Percentiles rank a stretch among this genome's conserved stretches.
These are phyloP conservation scores for Leptopilina boulardi DNA, from an alignment of 1,140 invertebrate species.

Conservation along the genomic window DNA sequence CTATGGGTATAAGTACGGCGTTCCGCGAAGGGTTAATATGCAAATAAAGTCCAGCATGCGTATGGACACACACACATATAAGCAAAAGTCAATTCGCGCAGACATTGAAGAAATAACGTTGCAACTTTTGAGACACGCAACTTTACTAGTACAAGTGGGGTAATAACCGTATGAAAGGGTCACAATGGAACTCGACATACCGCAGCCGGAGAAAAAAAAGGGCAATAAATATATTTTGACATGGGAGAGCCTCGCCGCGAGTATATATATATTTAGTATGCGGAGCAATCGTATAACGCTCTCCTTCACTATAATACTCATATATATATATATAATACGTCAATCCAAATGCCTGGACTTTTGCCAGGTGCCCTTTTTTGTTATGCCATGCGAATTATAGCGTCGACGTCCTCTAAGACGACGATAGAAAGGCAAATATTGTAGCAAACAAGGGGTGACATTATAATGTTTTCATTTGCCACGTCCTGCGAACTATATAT, in stretches of 20 bases:
- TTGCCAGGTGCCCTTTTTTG: constrained; percentile 61
- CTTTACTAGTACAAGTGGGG: constrained; percentile 67
- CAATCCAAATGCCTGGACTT: constrained; percentile 52
- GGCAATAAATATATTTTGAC: constrained; percentile 77
- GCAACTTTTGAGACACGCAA: constrained; percentile 53
- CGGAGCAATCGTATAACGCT: constrained; percentile 43
- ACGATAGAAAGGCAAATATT: constrained; percentile 68
- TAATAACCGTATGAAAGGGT: constrained; percentile 74
- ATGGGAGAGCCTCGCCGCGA: constrained; percentile 69
- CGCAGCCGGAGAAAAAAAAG: constrained; percentile 62
- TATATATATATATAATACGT: constrained; percentile 43
- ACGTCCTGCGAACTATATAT: not conserved
- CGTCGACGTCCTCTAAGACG: constrained; percentile 58
- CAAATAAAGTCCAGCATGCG: constrained; percentile 58
- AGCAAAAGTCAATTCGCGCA: constrained; percentile 38
- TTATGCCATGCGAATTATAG: constrained; percentile 65
- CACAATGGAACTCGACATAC: constrained; percentile 71
- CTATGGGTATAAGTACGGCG: constrained; percentile 53
- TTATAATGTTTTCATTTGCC: constrained; percentile 71
- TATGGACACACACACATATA: constrained; percentile 46
- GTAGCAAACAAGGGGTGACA: constrained; percentile 70
- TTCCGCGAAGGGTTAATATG: constrained; percentile 66
- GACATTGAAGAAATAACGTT: constrained; percentile 32
- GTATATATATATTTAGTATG: constrained; percentile 42
- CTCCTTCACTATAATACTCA: not conserved